A percentile compares a stretch with the other conserved stretches of the same genome.
Evolutionary conservation across 1,140 invertebrate species (phyloP).

Genomic region (Rhizoglyphus robini): DNA sequence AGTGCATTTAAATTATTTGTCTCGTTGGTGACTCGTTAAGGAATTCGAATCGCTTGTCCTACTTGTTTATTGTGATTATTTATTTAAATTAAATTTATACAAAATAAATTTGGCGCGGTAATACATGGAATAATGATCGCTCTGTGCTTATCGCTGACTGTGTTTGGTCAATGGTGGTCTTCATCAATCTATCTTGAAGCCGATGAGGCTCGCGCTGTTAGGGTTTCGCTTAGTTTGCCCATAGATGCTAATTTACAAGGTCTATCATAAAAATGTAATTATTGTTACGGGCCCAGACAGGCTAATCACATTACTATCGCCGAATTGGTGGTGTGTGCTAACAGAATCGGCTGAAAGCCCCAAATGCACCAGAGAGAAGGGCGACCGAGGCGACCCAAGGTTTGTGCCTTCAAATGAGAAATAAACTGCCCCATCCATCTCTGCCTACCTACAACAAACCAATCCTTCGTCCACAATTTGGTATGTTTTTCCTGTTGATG

Average conservation of each 20-base stretch:
- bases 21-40: no score
- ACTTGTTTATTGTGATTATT: not conserved
- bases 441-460: not conserved
- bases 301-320: not conserved
- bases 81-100: not conserved
- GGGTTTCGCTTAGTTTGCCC: no score
- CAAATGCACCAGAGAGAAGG: slow-evolving; percentile 61
- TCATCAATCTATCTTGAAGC: no score
- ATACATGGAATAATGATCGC: not conserved
- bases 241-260: not conserved
- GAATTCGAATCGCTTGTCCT: no score
- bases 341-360: not conserved
- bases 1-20: not conserved
- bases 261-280: not conserved
- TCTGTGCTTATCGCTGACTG: no score
- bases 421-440: not conserved
- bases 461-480: no score
- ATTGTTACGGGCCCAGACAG: not conserved
- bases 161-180: no score
- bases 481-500: no score
- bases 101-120: not conserved
- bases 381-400: slow-evolving; percentile 75
- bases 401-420: slow-evolving; percentile 1
- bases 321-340: not conserved
- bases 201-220: no score